Percentiles rank a stretch among this genome's conserved stretches.
phyloP scores from a whole-genome alignment of 2,888 invertebrate genomes.

The Pyrrhosoma nymphula region DNA sequence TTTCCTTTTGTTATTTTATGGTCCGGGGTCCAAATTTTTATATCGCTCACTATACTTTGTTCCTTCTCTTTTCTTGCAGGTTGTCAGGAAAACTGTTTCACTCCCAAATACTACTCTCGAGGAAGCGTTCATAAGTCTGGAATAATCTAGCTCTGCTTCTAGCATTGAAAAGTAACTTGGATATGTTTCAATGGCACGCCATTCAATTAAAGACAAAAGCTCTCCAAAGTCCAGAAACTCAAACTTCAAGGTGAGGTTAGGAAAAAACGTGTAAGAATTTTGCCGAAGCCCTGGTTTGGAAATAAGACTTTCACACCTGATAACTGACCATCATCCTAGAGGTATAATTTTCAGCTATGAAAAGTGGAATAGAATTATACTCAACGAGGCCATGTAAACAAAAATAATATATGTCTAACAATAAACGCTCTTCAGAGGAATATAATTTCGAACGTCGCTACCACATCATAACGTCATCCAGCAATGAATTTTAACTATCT shows the following conservation, averaged over 20 bases:
- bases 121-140: neutral
- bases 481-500: too few relatives aligned
- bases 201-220: neutral
- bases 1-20: conserved; percentile 7
- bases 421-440: too few relatives aligned
- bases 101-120: neutral
- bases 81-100: neutral
- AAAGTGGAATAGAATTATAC: too few relatives aligned
- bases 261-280: neutral
- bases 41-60: neutral
- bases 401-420: too few relatives aligned
- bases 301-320: too few relatives aligned
- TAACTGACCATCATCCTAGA: too few relatives aligned
- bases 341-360: too few relatives aligned
- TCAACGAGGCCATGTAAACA: too few relatives aligned
- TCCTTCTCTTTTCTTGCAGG: neutral
- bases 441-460: too few relatives aligned
- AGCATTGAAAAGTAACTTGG: neutral
- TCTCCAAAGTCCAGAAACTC: neutral
- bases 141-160: neutral
- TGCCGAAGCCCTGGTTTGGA: neutral
- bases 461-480: too few relatives aligned
- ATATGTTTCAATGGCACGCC: neutral
- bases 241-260: neutral
- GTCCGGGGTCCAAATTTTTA: neutral